Evolutionary conservation across 2,797 vertebrate species (phyloP).

Genomic region (Pogonophryne albipinna): DNA sequence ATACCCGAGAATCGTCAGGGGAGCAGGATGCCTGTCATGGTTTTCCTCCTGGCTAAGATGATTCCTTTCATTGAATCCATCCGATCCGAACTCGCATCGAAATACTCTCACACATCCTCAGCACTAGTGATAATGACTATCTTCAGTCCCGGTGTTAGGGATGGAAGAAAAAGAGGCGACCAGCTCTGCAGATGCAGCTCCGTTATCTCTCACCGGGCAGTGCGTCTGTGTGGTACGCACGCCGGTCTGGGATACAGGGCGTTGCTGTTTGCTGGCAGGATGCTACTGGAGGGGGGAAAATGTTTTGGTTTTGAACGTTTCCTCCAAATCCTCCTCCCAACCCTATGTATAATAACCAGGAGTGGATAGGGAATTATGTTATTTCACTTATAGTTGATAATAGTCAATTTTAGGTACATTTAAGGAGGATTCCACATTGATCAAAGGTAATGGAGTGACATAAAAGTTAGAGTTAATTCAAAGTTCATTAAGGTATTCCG

Average conservation of each 20-base stretch:
- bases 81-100: slow-evolving; percentile 27
- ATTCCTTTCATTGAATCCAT: slow-evolving; percentile 48
- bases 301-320: slow-evolving; percentile 22
- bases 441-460: not conserved
- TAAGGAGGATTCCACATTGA: not conserved
- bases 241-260: slow-evolving; percentile 80
- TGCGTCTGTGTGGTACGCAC: slow-evolving; percentile 78
- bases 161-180: slow-evolving; percentile 17
- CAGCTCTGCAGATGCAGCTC: slow-evolving; percentile 70
- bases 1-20: slow-evolving; percentile 66
- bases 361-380: not conserved
- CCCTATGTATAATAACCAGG: not conserved
- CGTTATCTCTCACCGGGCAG: slow-evolving; percentile 62
- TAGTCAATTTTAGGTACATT: not conserved
- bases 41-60: slow-evolving; percentile 19
- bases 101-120: slow-evolving; percentile 43
- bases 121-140: slow-evolving; percentile 18
- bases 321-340: slow-evolving; percentile 7
- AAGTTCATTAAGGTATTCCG: slow-evolving; percentile 5
- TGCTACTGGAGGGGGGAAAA: slow-evolving; percentile 41
- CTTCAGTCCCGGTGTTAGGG: slow-evolving; percentile 38
- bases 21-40: slow-evolving; percentile 60
- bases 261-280: slow-evolving; percentile 84
- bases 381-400: not conserved
- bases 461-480: slow-evolving; percentile 24